Evolutionary conservation across 2,888 invertebrate genomes (phyloP).

Genomic region (Thereva nobilitata): DNA sequence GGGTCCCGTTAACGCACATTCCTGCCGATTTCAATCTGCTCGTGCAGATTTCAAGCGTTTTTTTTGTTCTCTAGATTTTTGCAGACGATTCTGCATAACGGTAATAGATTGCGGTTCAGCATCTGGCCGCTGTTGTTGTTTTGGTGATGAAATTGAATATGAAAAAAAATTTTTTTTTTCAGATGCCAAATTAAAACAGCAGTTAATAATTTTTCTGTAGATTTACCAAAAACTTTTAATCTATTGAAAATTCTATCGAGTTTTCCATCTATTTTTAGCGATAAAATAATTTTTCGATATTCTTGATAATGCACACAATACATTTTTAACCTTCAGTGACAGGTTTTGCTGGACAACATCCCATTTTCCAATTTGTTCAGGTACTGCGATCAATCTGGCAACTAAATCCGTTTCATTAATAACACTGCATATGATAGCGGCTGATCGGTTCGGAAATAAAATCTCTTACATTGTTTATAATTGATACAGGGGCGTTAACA

Average conservation of each 20-base stretch:
- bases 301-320: conserved; percentile 50
- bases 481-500: conserved; percentile 52
- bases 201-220: conserved; percentile 57
- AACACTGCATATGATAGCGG: conserved; percentile 49
- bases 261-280: conserved; percentile 49
- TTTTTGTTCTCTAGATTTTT: no score
- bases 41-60: no score
- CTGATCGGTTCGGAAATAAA: conserved; percentile 50
- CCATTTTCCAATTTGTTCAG: conserved; percentile 53
- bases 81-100: no score
- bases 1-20: no score
- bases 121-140: no score
- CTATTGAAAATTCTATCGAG: conserved; percentile 52
- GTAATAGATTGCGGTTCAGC: no score
- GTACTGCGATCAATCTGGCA: conserved; percentile 54
- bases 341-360: conserved; percentile 51
- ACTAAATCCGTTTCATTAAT: conserved; percentile 57
- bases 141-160: no score
- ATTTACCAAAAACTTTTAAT: conserved; percentile 57
- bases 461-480: conserved; percentile 53
- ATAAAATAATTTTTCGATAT: conserved; percentile 48
- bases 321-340: conserved; percentile 51
- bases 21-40: no score
- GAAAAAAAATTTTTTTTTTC: no score
- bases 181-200: conserved; percentile 60